Conservation (phyloP, 2,113 vertebrate species). For the Heliornis fulica region DNA sequence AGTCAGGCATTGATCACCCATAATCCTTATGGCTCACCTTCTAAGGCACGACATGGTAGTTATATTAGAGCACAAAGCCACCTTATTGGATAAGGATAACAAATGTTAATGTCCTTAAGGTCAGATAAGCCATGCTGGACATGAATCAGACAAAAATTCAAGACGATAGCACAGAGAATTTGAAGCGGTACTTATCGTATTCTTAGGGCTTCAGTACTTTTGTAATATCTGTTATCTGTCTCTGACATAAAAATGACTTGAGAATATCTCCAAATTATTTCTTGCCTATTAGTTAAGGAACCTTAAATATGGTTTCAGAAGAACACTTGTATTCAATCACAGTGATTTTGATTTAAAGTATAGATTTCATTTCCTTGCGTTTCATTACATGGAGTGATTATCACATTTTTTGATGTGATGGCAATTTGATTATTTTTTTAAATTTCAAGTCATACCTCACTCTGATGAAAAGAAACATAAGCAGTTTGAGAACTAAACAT, state of each 20-base stretch:
- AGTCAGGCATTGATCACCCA: rapidly evolving
- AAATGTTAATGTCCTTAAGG: background rate
- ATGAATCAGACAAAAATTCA: background rate
- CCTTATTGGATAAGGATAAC: background rate
- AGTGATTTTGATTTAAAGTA: background rate
- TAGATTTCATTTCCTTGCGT: background rate
- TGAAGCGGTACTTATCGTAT: background rate
- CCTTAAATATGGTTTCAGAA: background rate
- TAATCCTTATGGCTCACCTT: background rate
- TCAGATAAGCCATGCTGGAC: background rate
- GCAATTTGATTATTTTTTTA: background rate
- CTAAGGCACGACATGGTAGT: rapidly evolving
- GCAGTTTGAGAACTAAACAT: background rate
- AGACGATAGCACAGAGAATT: background rate
- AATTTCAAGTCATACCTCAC: background rate
- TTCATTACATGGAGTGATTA: background rate
- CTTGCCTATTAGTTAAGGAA: background rate
- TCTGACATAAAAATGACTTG: background rate
- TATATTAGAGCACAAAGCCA: background rate
- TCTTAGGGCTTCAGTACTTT: background rate
- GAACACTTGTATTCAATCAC: background rate
- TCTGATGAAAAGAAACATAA: background rate
- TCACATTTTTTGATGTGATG: background rate
- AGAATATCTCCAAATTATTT: background rate
- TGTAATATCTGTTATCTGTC: background rate